Evolutionary conservation across 2,797 vertebrate genomes (phyloP).

Genomic region (Gephyroberyx darwinii): DNA sequence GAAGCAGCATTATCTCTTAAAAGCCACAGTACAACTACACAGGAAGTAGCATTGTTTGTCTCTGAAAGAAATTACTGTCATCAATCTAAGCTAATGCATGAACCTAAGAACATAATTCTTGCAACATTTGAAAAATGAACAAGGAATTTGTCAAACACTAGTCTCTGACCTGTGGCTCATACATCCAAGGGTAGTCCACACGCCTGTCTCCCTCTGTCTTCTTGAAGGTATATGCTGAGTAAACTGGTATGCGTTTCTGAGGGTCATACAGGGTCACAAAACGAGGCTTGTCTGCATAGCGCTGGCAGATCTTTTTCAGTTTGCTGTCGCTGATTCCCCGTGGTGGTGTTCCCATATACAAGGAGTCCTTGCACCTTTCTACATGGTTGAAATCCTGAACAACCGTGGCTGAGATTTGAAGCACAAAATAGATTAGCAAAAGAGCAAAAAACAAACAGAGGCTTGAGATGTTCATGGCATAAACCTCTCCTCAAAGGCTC

Average conservation of each 20-base stretch:
- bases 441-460: constrained; percentile 26
- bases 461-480: constrained; percentile 26
- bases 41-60: too few relatives aligned
- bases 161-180: constrained; percentile 76
- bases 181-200: constrained; percentile 81
- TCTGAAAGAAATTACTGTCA: too few relatives aligned
- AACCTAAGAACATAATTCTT: background rate
- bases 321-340: constrained; percentile 57
- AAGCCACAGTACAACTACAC: too few relatives aligned
- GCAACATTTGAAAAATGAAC: background rate
- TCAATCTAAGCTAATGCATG: too few relatives aligned
- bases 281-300: constrained; percentile 74
- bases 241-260: constrained; percentile 73
- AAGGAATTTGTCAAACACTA: background rate
- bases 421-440: constrained; percentile 14
- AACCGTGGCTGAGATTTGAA: constrained; percentile 57
- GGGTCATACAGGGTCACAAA: constrained; percentile 78
- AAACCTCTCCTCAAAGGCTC: constrained; percentile 19
- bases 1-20: too few relatives aligned
- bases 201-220: constrained; percentile 79
- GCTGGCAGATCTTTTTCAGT: constrained; percentile 78
- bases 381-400: constrained; percentile 78
- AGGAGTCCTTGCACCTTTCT: constrained; percentile 78
- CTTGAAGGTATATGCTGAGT: constrained; percentile 81
- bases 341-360: constrained; percentile 80